Base-by-base conservation (phyloP, 2,888 invertebrate genomes). In the Leucozona laternaria region DNA sequence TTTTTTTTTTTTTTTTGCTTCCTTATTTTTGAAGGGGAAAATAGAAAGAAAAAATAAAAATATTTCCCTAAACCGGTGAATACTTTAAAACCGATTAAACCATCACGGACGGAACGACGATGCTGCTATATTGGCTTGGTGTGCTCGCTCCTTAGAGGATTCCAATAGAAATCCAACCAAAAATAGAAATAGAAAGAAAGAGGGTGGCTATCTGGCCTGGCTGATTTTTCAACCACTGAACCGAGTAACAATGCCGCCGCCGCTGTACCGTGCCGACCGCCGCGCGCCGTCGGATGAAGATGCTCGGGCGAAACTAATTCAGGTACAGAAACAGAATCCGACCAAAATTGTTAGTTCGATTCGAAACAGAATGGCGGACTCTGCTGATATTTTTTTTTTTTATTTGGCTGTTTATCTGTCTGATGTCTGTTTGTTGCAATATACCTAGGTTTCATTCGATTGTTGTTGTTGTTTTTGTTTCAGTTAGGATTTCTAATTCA, bases 51-150 rank as follows among this genome's bases (percentile, higher is more conserved):
- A 66, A 22, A 7, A 31, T 17, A 22, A 48, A 66, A 66, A 66
- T 28, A 66, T 34, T 72, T 62, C 64, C 68, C 72, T 25, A 68
- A 77, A 68, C 31, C 64, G 75, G 75, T 71, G 76, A 90, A 91
- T 91, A 91, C 91, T 91, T 91, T 91, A 91, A 91, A 90, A 91
- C 89, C 91, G 91, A 91, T 91, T 91, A 91, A 91, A 90, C 89
- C 91, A 91, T 90, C 90, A 89, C 89, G 91, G 89, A 90, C 89
- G 31, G n/a, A n/a, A n/a, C n/a, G n/a, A n/a, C n/a, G n/a, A n/a
- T n/a, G n/a, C 1, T 31, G 90, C 90, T 91, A 89, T 91, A 90
- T 91, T 90, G 78, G 75, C 40, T 64, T 79, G 64, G 40, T 58
- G 8, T 31, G 8, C n/a, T 4, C 0, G 64, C 64, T 66, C 78